These are phyloP conservation scores for Cyanistes caeruleus DNA, from an alignment of 2,113 vertebrate species.

Conservation along the genomic window DNA sequence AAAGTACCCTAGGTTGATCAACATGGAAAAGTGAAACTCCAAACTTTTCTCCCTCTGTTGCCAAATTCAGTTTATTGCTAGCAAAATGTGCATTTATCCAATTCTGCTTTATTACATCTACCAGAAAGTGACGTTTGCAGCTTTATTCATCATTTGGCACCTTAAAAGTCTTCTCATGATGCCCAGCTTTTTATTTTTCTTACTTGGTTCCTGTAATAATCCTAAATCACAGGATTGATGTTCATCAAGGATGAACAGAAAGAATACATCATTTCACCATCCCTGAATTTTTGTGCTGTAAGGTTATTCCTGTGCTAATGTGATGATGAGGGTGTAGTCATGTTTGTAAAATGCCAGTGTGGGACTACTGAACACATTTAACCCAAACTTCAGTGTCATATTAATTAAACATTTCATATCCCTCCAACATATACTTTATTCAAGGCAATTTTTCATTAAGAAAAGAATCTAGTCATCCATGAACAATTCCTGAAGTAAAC, in stretches of 20 bases:
- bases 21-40: background rate
- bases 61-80: background rate
- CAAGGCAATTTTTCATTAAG: slow-evolving; percentile 29
- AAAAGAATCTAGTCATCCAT: slow-evolving; percentile 26
- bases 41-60: background rate
- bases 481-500: slow-evolving; percentile 53
- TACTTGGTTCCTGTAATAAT: background rate
- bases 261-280: background rate
- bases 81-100: background rate
- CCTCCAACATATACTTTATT: background rate
- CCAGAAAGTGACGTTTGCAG: background rate
- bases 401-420: slow-evolving; percentile 20
- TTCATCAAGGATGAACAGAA: background rate
- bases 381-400: background rate
- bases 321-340: background rate
- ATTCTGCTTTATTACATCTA: background rate
- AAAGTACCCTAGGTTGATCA: background rate
- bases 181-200: background rate
- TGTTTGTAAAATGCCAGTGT: background rate
- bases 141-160: background rate
- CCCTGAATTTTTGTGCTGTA: background rate
- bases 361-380: background rate
- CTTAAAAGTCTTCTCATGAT: background rate
- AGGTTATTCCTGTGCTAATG: background rate
- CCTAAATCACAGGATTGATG: background rate